phyloP scores from a whole-genome alignment of 2,113 vertebrate genomes.

The Salvator merianae region DNA sequence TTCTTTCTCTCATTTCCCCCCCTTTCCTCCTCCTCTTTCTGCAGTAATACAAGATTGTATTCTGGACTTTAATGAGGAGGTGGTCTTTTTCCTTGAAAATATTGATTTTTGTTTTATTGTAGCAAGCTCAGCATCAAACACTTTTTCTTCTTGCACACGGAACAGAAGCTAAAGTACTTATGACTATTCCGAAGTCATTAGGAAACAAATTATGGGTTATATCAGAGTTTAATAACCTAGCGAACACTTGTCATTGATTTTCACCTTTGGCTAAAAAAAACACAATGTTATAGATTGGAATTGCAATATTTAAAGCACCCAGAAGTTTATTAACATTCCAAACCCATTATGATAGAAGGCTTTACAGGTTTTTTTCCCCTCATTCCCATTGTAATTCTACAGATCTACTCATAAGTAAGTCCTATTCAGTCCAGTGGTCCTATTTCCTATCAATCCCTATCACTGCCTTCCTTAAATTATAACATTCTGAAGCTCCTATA shows the following conservation, averaged over 20 bases:
- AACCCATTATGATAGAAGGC: neutral
- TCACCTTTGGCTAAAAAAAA: neutral
- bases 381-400: neutral
- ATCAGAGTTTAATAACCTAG: neutral
- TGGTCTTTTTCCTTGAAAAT: neutral
- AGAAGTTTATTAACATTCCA: neutral
- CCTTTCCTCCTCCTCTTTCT: no score
- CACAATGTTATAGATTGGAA: neutral
- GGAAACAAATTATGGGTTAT: neutral
- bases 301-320: constrained; percentile 1
- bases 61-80: neutral
- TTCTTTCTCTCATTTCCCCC: no score
- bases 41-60: neutral
- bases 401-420: neutral
- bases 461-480: neutral
- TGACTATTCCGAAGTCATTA: neutral
- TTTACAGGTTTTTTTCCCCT: neutral
- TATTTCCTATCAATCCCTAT: neutral
- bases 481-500: neutral
- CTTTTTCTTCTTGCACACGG: neutral
- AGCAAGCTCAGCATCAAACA: neutral
- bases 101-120: neutral
- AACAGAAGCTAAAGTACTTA: constrained; percentile 7
- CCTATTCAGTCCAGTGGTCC: neutral
- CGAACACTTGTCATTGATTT: neutral